phyloP scores from a whole-genome alignment of 1,140 invertebrate species.

The Notospermus geniculatus region DNA sequence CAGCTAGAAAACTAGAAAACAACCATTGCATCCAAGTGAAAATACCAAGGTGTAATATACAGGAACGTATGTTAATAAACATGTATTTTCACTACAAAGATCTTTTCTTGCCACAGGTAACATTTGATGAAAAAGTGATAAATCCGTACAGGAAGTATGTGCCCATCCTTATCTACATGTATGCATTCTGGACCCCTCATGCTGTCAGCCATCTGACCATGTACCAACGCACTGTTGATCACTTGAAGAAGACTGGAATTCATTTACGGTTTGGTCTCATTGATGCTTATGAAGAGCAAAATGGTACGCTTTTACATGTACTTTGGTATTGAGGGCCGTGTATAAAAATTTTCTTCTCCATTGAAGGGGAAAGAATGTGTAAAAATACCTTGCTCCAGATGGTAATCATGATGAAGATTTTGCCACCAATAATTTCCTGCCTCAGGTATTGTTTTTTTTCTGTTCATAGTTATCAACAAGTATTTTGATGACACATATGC shows the following conservation, averaged over 20 bases:
- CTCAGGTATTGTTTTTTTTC: neutral
- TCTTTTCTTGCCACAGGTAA: neutral
- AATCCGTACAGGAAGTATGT: conserved; percentile 11
- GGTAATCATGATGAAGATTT: no score
- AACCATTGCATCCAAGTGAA: no score
- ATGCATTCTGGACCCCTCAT: neutral
- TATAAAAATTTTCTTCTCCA: no score
- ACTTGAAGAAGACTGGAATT: conserved; percentile 1
- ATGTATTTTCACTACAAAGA: no score
- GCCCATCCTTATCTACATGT: conserved; percentile 9
- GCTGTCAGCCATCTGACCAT: conserved; percentile 5
- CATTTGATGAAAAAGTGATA: conserved; percentile 10
- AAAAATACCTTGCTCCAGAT: no score
- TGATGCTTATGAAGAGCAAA: conserved; percentile 5
- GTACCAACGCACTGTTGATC: neutral
- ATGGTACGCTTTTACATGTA: no score
- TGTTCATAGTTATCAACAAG: neutral
- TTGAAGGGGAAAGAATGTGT: no score
- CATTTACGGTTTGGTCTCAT: conserved; percentile 6
- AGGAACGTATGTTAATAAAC: no score
- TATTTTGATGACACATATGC: neutral
- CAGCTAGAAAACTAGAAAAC: no score
- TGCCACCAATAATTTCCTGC: no score
- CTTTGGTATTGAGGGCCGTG: no score
- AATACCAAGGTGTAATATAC: no score